Percentiles rank a stretch among this genome's conserved stretches.
These are phyloP conservation scores for Pipistrellus kuhlii DNA, from an alignment of 2,797 vertebrate genomes.

Conservation along the genomic window DNA sequence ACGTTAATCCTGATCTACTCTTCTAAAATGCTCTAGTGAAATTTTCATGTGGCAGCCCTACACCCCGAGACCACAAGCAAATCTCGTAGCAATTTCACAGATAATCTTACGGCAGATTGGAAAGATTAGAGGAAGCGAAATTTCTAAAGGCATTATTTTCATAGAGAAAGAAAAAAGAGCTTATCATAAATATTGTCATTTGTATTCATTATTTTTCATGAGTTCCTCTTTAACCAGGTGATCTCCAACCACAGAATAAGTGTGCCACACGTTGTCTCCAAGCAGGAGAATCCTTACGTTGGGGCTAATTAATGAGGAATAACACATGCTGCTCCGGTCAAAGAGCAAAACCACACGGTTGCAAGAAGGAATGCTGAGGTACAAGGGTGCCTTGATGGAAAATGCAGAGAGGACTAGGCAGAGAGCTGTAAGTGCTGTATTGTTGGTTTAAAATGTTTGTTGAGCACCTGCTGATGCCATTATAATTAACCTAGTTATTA, in stretches of 20 bases:
- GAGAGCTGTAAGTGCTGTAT: too few species aligned
- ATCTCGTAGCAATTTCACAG: constrained; percentile 65
- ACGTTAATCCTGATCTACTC: constrained; percentile 65
- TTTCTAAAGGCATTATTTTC: constrained; percentile 69
- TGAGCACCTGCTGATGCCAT: background rate
- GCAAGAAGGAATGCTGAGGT: background rate
- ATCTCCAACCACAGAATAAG: background rate
- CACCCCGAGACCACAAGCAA: constrained; percentile 56
- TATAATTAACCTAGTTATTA: background rate
- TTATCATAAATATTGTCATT: constrained; percentile 63
- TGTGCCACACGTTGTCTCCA: background rate
- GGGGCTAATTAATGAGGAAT: background rate
- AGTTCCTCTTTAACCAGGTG: constrained; percentile 41
- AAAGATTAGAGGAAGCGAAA: constrained; percentile 57
- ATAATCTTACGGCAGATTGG: constrained; percentile 68
- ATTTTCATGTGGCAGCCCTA: constrained; percentile 48
- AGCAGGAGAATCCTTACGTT: constrained; percentile 1
- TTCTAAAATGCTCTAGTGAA: constrained; percentile 45
- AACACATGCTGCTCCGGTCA: background rate
- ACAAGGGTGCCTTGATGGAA: background rate
- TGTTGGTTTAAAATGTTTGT: background rate
- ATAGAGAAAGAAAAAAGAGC: background rate
- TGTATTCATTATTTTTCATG: constrained; percentile 70
- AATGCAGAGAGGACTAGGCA: too few species aligned
- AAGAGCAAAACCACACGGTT: background rate